Percentiles rank a stretch among this genome's conserved stretches.
phyloP scores from a whole-genome alignment of 2,797 vertebrate genomes.

The Lophotriccus pileatus region DNA sequence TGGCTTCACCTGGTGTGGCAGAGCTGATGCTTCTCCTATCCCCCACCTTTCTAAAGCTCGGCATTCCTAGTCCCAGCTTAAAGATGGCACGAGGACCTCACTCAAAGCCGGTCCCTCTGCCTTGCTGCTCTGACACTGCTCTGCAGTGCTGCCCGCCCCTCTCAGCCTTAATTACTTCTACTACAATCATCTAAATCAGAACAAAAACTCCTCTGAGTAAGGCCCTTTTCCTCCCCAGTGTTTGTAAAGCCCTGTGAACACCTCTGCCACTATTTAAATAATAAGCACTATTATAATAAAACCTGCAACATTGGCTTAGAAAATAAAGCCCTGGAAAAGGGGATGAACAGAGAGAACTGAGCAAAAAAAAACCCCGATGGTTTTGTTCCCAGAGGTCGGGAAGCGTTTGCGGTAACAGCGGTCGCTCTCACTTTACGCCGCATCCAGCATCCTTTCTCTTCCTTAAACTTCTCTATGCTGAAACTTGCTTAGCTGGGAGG shows the following conservation, averaged over 20 bases:
- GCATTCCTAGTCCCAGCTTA: background rate
- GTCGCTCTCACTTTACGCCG: background rate
- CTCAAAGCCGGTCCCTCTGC: background rate
- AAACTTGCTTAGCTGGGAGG: background rate
- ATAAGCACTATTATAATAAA: background rate
- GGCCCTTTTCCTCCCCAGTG: background rate
- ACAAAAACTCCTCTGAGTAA: background rate
- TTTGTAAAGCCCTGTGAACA: background rate
- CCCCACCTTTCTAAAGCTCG: background rate
- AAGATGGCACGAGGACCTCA: accelerated
- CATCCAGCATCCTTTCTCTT: conserved; percentile 21
- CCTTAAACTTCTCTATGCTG: background rate
- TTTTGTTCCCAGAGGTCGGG: background rate
- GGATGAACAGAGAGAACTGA: background rate
- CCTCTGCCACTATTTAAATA: background rate
- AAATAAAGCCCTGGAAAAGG: background rate
- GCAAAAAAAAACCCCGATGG: background rate
- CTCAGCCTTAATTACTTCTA: background rate
- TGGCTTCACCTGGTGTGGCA: background rate
- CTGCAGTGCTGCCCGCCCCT: background rate
- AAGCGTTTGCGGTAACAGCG: background rate
- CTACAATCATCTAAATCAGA: background rate
- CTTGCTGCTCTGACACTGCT: background rate
- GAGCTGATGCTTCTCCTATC: background rate
- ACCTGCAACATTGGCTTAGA: background rate